These are phyloP conservation scores for Odocoileus hemionus DNA, from an alignment of 2,113 vertebrate genomes.

Conservation along the genomic window DNA sequence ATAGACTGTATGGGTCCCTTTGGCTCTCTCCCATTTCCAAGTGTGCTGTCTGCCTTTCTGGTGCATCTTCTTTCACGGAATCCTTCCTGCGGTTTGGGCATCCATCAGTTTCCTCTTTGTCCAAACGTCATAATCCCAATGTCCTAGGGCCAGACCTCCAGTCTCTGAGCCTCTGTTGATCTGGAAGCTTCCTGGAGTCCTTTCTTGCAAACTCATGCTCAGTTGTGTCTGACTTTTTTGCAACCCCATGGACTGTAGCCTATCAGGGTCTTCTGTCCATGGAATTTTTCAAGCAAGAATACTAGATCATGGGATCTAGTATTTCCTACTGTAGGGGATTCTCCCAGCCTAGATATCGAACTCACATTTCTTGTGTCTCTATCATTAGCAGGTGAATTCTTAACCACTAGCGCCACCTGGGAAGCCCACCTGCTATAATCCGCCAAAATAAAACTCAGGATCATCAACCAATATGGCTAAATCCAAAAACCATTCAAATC, in stretches of 20 bases:
- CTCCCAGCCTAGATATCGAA: neutral
- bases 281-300: neutral
- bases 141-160: neutral
- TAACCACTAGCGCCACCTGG: neutral
- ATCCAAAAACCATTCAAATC: neutral
- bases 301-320: neutral
- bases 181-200: neutral
- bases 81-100: neutral
- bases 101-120: neutral
- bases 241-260: neutral
- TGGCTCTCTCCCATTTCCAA: neutral
- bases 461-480: neutral
- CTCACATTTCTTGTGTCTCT: neutral
- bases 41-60: neutral
- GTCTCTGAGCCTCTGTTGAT: neutral
- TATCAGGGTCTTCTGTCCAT: neutral
- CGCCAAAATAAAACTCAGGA: neutral
- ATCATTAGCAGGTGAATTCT: neutral
- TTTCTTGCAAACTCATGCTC: neutral
- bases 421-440: neutral
- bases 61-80: neutral
- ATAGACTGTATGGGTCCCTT: neutral
- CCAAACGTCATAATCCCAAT: neutral
- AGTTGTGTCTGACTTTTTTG: neutral
- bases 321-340: neutral